A percentile compares a stretch with the other conserved stretches of the same genome.
phyloP scores from a whole-genome alignment of 2,797 vertebrate species.

The Periparus ater region DNA sequence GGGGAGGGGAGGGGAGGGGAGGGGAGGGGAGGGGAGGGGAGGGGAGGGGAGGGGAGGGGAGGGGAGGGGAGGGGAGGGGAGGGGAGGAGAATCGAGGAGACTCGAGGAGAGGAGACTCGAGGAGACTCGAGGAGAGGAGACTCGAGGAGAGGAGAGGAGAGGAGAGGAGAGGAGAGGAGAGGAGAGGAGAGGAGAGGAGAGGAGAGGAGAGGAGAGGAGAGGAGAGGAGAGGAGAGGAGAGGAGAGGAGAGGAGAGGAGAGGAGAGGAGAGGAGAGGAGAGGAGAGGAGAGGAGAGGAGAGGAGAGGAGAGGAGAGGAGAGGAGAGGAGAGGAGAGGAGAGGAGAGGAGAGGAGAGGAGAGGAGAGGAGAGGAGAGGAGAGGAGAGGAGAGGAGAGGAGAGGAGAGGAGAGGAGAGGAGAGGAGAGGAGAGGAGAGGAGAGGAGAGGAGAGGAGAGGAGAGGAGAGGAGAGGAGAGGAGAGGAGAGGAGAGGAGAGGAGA shows the following conservation, averaged over 20 bases:
- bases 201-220: neutral
- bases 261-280: no score
- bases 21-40: neutral
- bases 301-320: neutral
- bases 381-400: neutral
- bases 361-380: neutral
- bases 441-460: no score
- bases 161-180: neutral
- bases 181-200: neutral
- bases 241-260: neutral
- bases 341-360: neutral
- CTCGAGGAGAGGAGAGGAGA: neutral
- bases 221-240: neutral
- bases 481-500: neutral
- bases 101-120: neutral
- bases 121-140: no score
- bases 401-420: neutral
- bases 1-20: neutral
- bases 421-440: neutral
- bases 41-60: neutral
- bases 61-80: neutral
- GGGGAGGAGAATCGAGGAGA: neutral
- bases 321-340: neutral
- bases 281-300: neutral
- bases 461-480: neutral